Conservation (phyloP, 2,113 vertebrate genomes). For the Pelmatolapia mariae region DNA sequence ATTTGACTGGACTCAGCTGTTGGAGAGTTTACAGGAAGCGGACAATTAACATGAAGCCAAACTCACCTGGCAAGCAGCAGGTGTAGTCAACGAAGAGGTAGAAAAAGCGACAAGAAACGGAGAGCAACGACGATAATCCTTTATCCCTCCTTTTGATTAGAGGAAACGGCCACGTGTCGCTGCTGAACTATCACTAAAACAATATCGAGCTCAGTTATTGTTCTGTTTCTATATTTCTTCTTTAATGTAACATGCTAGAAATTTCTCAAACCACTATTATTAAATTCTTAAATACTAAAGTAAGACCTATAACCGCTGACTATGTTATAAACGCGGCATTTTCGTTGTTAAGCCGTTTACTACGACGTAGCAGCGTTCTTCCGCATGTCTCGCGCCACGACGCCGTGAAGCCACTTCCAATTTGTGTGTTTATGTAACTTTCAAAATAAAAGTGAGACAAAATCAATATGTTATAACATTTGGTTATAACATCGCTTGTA, state of each 20-base stretch:
- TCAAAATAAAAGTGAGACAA: neutral
- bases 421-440: neutral
- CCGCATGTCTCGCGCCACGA: neutral
- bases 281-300: neutral
- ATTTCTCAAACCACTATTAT: neutral
- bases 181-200: neutral
- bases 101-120: neutral
- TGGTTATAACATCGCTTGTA: neutral
- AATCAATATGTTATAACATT: neutral
- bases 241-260: neutral
- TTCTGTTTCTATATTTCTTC: neutral
- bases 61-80: neutral
- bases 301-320: neutral
- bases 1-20: neutral
- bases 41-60: neutral
- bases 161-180: neutral
- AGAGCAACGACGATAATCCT: neutral
- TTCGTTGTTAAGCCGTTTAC: neutral
- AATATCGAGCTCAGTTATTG: neutral
- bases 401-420: no score
- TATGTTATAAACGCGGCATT: neutral
- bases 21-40: neutral
- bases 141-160: neutral
- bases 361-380: rapidly evolving
- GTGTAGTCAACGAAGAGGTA: neutral